Evolutionary conservation across 2,113 vertebrate genomes (phyloP).

Genomic region (Rafetus swinhoei): DNA sequence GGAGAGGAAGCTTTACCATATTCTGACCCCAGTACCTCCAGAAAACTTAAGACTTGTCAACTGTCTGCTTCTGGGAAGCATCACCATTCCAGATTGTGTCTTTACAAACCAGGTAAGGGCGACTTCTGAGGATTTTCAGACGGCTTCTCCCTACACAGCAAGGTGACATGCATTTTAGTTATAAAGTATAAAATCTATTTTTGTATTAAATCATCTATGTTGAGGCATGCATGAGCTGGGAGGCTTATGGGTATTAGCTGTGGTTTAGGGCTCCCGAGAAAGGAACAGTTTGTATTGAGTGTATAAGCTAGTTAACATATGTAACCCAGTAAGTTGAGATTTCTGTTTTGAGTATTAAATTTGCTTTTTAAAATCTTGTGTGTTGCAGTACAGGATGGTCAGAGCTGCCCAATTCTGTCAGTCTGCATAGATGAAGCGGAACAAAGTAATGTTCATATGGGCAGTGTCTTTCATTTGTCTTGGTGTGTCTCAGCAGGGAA

Average conservation of each 20-base stretch:
- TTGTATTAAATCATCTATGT: not conserved
- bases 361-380: not conserved
- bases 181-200: not conserved
- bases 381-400: not conserved
- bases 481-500: constrained; percentile 77
- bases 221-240: not conserved
- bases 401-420: not conserved
- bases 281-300: not conserved
- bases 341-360: accelerated
- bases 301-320: not conserved
- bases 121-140: accelerated
- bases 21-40: constrained; percentile 88
- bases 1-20: constrained; percentile 86
- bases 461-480: accelerated
- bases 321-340: not conserved
- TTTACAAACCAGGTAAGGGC: constrained; percentile 88
- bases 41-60: constrained; percentile 86
- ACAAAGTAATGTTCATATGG: not conserved
- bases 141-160: not conserved
- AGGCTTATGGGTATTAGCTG: not conserved
- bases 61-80: constrained; percentile 88
- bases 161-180: not conserved
- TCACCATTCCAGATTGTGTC: constrained; percentile 85
- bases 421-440: no score
- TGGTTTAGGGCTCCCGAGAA: not conserved